These are phyloP conservation scores for Lamellibrachia satsuma DNA, from an alignment of 2,888 invertebrate species.

Conservation along the genomic window DNA sequence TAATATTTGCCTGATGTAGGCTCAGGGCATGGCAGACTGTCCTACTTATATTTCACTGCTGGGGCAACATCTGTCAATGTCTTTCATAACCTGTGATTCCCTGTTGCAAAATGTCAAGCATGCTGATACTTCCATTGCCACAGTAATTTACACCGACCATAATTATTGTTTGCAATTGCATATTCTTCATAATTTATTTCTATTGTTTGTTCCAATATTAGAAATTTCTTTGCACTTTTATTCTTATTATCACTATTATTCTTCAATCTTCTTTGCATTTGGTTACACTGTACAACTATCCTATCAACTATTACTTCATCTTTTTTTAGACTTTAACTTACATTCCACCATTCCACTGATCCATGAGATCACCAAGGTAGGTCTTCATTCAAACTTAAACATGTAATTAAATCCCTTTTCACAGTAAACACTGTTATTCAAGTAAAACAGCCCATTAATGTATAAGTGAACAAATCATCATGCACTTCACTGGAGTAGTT, in stretches of 20 bases:
- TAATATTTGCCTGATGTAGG: neutral
- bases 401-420: neutral
- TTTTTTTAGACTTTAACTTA: neutral
- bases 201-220: neutral
- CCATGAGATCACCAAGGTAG: neutral
- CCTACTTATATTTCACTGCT: neutral
- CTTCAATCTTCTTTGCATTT: no score
- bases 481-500: neutral
- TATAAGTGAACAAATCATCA: neutral
- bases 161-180: neutral
- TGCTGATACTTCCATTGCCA: neutral
- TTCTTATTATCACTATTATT: neutral
- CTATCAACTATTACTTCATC: neutral
- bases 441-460: neutral
- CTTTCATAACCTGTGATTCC: neutral
- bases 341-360: neutral
- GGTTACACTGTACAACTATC: neutral
- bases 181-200: neutral
- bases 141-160: neutral
- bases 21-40: neutral
- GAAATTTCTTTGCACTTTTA: neutral
- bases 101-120: neutral
- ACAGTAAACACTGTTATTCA: neutral
- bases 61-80: slow-evolving; percentile 17
- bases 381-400: neutral